These are phyloP conservation scores for Drosophila auraria DNA, from an alignment of 1,140 invertebrate species.

Conservation along the genomic window DNA sequence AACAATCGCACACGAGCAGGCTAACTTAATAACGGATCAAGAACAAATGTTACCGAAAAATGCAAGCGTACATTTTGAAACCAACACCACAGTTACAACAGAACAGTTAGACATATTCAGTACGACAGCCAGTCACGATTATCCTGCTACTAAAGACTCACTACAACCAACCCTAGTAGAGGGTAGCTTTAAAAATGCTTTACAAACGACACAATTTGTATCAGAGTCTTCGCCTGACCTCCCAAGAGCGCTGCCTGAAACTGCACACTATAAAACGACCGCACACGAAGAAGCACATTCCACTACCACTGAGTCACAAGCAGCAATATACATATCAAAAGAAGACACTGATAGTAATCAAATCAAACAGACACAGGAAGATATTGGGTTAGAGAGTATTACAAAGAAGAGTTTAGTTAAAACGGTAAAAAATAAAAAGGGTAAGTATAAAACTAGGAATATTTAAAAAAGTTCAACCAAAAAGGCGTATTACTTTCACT, in stretches of 20 bases:
- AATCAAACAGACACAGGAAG: slow-evolving; percentile 15
- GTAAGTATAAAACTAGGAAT: slow-evolving; percentile 64
- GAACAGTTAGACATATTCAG: slow-evolving; percentile 39
- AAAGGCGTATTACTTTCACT: slow-evolving; percentile 81
- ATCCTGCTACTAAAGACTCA: slow-evolving; percentile 7
- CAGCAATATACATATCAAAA: slow-evolving; percentile 23
- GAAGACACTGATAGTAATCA: slow-evolving; percentile 27
- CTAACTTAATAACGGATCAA: slow-evolving; percentile 19
- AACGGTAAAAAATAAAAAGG: slow-evolving; percentile 48
- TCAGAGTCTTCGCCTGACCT: slow-evolving; percentile 21
- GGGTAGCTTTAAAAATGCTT: slow-evolving; percentile 21
- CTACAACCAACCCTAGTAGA: slow-evolving; percentile 24
- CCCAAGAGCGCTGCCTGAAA: slow-evolving; percentile 15
- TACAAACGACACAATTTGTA: slow-evolving; percentile 35
- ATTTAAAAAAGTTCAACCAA: slow-evolving; percentile 51
- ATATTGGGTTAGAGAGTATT: slow-evolving; percentile 19
- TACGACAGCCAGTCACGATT: slow-evolving; percentile 2
- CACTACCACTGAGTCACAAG: slow-evolving; percentile 29
- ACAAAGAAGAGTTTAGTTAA: slow-evolving; percentile 45
- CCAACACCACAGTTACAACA: slow-evolving; percentile 31
- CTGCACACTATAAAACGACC: slow-evolving; percentile 36
- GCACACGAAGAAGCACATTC: slow-evolving; percentile 29
- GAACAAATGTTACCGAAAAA: slow-evolving; percentile 19
- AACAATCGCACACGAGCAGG: slow-evolving; percentile 51
- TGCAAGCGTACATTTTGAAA: slow-evolving; percentile 41